Base-by-base conservation (phyloP, 2,888 invertebrate species). In the Autographa pulchrina region DNA sequence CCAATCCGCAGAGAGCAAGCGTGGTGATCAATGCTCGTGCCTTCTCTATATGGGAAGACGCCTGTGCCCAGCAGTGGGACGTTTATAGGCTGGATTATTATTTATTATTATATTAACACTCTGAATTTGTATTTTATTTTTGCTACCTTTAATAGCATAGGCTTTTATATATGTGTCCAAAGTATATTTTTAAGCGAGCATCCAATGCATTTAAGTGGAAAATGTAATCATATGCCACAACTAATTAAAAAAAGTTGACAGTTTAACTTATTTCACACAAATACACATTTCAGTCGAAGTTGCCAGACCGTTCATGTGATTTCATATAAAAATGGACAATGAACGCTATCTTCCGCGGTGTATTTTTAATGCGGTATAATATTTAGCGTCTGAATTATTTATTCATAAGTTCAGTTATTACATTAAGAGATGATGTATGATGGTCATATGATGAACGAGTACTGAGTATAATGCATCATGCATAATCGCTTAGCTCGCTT, bases 371-470 rank as follows among this genome's bases (percentile, higher is more conserved):
- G 62, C 72, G 62, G 71, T 75, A 62, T 56, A 72, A 58, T 78
- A 77, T 77, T 77, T 75, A 75, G 63, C 52, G 35, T 35, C 68
- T 67, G 31, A 61, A 72, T 77, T 78, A 82, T 78, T 82, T 78
- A 82, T 82, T 80, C 76, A 78, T 80, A 78, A 80, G 78, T 74
- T 69, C 59, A 59, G 54, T 69, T 80, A 82, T 80, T 78, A 72
- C 70, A 75, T 78, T 72, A 70, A 43, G 54, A 59, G 72, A 75
- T 82, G 82, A 81, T 82, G 82, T 75, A 82, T 72, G 81, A 82
- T 56, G 65, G 65, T 14, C 62, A 52, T 68, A 69, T 82, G 83
- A 82, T 76, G 83, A 81, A 82, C 78, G 81, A 78, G 76, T 62
- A 65, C 56, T 35, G 61, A 68, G 31, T 72, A 68, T 71, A 74